Evolutionary conservation across 2,797 vertebrate genomes (phyloP).

Genomic region (Todus mexicanus): DNA sequence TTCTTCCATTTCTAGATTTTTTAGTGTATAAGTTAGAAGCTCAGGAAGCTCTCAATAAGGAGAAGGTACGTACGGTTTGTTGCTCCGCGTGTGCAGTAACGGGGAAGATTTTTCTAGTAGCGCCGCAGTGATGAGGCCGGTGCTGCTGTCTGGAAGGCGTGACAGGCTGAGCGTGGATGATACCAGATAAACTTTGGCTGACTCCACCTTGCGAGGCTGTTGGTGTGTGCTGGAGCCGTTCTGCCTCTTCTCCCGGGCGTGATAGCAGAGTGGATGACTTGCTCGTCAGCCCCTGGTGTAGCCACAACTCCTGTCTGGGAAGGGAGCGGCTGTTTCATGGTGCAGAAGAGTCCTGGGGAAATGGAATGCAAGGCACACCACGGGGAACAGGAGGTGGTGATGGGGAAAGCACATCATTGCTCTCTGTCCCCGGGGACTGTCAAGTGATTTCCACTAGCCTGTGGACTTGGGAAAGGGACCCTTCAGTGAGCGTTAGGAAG

Average conservation of each 20-base stretch:
- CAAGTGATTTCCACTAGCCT: not conserved
- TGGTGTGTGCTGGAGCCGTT: not conserved
- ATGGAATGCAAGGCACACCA: not conserved
- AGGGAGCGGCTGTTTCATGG: not conserved
- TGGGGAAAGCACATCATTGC: not conserved
- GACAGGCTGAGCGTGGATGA: not conserved
- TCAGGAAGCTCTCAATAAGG: conserved; percentile 77
- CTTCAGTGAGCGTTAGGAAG: not conserved
- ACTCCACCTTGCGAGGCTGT: not conserved
- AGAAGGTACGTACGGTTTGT: conserved; percentile 63
- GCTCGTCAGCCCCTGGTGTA: not conserved
- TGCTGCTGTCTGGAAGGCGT: not conserved
- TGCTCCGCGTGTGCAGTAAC: not conserved
- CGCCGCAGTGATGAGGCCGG: not conserved
- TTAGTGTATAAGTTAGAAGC: conserved; percentile 77
- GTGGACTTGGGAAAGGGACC: not conserved
- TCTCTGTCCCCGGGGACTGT: not conserved
- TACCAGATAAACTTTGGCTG: not conserved
- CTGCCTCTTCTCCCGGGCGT: not conserved
- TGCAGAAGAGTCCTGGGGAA: not conserved
- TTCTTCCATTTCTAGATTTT: conserved; percentile 59
- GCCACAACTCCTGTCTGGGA: not conserved
- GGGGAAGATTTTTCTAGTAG: not conserved
- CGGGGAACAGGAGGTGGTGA: not conserved
- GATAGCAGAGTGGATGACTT: not conserved